Conservation (phyloP, 2,888 invertebrate species). For the Noctua pronuba region DNA sequence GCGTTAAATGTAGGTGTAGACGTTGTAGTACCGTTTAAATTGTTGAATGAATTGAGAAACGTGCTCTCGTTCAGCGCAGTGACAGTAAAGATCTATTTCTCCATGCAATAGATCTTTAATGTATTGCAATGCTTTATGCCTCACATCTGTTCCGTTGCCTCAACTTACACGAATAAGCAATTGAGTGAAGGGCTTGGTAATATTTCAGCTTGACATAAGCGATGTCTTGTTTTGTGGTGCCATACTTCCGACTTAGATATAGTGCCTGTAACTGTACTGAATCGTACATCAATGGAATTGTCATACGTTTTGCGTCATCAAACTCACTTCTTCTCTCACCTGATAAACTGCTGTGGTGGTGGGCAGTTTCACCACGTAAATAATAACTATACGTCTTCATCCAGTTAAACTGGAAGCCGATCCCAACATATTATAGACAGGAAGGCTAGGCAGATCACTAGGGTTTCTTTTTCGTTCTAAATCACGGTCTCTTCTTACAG, state of each 20-base stretch:
- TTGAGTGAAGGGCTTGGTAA: slow-evolving; percentile 14
- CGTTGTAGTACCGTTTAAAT: slow-evolving; percentile 15
- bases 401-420: background rate
- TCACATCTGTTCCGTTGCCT: slow-evolving; percentile 29
- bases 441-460: background rate
- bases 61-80: background rate
- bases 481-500: too few species aligned
- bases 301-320: background rate
- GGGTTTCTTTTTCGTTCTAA: too few species aligned
- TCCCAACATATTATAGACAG: background rate
- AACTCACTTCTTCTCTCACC: background rate
- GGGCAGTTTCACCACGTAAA: background rate
- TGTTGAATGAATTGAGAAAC: slow-evolving; percentile 26
- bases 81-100: too few species aligned
- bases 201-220: slow-evolving; percentile 1
- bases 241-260: background rate
- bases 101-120: slow-evolving; percentile 15
- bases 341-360: background rate
- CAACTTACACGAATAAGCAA: slow-evolving; percentile 30
- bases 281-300: background rate
- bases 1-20: slow-evolving; percentile 4
- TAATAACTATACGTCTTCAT: background rate
- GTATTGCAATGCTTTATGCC: slow-evolving; percentile 15
- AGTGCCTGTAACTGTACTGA: background rate
- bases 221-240: background rate